phyloP scores from a whole-genome alignment of 2,113 vertebrate genomes.

The Oncorhynchus masou region DNA sequence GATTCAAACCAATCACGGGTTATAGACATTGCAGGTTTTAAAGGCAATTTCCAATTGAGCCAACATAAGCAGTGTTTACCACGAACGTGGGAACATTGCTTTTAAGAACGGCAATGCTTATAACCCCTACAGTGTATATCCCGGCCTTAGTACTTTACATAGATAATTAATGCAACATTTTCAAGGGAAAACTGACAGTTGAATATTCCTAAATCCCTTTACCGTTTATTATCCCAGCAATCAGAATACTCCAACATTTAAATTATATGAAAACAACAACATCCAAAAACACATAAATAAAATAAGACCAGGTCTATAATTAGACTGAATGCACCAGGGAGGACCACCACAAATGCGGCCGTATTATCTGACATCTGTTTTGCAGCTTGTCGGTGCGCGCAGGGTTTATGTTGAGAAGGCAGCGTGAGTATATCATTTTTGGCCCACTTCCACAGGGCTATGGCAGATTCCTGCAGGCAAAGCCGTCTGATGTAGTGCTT shows the following conservation, averaged over 20 bases:
- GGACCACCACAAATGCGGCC: constrained; percentile 52
- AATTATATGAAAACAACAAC: constrained; percentile 23
- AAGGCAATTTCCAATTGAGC: too few relatives aligned
- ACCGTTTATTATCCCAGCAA: not conserved
- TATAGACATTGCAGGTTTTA: too few relatives aligned
- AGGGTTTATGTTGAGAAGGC: constrained; percentile 63
- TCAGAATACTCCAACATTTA: not conserved
- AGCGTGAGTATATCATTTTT: constrained; percentile 67
- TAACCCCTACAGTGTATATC: too few relatives aligned
- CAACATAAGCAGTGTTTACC: too few relatives aligned
- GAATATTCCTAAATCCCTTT: not conserved
- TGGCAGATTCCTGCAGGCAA: constrained; percentile 60
- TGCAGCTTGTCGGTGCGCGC: constrained; percentile 62
- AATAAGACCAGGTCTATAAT: constrained; percentile 52
- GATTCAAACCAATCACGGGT: too few relatives aligned
- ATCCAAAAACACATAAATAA: constrained; percentile 32
- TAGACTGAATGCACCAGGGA: constrained; percentile 31
- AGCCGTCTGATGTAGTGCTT: constrained; percentile 44
- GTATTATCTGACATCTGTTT: constrained; percentile 68
- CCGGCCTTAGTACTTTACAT: too few relatives aligned
- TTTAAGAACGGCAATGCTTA: too few relatives aligned
- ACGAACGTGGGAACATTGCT: too few relatives aligned
- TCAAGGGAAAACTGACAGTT: not conserved
- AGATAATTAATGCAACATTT: not conserved
- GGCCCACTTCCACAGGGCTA: constrained; percentile 52